phyloP scores from a whole-genome alignment of 30 jellyfish, hydroid and myxozoan genomes.

The Sanderia malayensis region DNA sequence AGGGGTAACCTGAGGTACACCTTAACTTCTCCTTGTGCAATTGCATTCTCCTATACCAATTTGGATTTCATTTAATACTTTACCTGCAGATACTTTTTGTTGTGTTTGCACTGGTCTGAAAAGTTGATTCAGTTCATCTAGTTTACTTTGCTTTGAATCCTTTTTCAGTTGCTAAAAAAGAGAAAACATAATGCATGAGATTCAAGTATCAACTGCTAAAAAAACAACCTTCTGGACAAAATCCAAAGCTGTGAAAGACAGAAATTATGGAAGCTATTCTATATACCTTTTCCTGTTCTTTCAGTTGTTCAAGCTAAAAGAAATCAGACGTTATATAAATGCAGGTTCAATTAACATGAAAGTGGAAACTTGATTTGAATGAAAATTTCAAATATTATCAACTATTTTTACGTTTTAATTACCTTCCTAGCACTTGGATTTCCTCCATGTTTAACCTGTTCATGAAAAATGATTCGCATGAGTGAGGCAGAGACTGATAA shows the following conservation, averaged over 20 bases:
- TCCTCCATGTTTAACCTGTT: constrained; percentile 68
- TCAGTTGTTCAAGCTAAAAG: constrained; percentile 44
- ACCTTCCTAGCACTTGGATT: constrained; percentile 68
- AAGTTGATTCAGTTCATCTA: constrained; percentile 74
- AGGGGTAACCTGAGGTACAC: too few relatives aligned
- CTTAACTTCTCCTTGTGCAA: too few relatives aligned
- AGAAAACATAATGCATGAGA: background rate
- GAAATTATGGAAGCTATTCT: too few relatives aligned
- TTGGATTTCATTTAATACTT: too few relatives aligned
- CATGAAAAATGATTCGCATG: background rate
- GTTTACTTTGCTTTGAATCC: constrained; percentile 67
- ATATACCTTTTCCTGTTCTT: constrained; percentile 48
- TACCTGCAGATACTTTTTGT: constrained; percentile 92
- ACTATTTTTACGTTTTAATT: background rate
- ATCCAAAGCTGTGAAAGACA: too few relatives aligned
- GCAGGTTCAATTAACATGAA: background rate
- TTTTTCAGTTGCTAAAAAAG: constrained; percentile 49
- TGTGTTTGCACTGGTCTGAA: constrained; percentile 89
- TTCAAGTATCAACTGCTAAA: background rate
- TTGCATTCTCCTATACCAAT: too few relatives aligned
- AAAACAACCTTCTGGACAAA: too few relatives aligned
- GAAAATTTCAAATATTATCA: background rate
- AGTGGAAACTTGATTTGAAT: background rate
- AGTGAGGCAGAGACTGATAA: too few relatives aligned
- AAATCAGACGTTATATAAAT: background rate